Base-by-base conservation (phyloP, 2,797 vertebrate genomes). In the Anguilla megastoma region DNA sequence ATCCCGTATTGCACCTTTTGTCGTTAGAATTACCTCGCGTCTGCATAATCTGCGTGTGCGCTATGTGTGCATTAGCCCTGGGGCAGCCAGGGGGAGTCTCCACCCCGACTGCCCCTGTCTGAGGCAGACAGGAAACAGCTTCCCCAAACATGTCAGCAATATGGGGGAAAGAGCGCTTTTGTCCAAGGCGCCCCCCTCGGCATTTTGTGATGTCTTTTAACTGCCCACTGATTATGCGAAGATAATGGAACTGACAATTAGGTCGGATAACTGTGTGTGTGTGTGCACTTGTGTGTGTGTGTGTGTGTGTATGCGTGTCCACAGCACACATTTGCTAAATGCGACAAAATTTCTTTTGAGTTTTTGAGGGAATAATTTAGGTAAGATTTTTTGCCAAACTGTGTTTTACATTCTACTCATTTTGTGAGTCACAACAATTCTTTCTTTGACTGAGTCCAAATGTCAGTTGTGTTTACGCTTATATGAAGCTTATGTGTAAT, bases 101-200 rank as follows among this genome's bases (percentile, higher is more conserved):
- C 93, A 91, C 94, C 94, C 36, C 96, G 96, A 94, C 95, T 96
- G 95, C 93, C 92, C 93, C 91, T 88, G 91, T 95, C 94, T 93
- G 94, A 91, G 94, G 91, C 95, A 95, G 95, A 96, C 96, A 95
- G 94, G 93, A 95, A 96, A 95, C 96, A 96, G 96, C 95, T 96
- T 97, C 96, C 92, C 93, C 92, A 93, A 94, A 93, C 96, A 95
- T 95, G 94, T 95, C 94, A 94, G 94, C 96, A 96, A 96, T 97
- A 96, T 96, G 96, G 95, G 96, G 95, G 95, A 94, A 95, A 74
- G 94, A 91, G 94, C 92, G 94, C 95, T 94, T 94, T 92, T 96
- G 95, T 96, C 95, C 95, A 90, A 92, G 92, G 91, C 92, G 94
- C 94, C 89, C 88, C 91, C 89, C 87, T 87, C 93, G 94, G 94